Conservation (phyloP, 2,113 vertebrate genomes). For the Pseudorasbora parva region DNA sequence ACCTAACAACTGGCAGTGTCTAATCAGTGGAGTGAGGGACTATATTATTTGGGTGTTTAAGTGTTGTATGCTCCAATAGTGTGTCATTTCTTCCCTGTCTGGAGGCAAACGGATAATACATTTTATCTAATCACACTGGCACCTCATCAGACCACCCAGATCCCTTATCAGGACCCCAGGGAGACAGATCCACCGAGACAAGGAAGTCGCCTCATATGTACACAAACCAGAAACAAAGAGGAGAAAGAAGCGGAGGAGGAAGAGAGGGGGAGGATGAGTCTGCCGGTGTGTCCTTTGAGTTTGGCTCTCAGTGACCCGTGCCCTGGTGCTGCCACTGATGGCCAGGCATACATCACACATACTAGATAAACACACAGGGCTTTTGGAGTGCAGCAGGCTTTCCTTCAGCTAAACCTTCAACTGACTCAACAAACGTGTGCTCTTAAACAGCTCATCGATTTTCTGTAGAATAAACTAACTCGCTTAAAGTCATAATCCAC, state of each 20-base stretch:
- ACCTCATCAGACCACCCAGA: constrained; percentile 65
- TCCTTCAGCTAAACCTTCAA: neutral
- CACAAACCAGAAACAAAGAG: constrained; percentile 49
- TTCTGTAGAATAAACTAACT: constrained; percentile 51
- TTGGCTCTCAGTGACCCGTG: constrained; percentile 55
- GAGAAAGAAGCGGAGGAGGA: constrained; percentile 45
- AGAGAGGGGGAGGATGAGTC: constrained; percentile 45
- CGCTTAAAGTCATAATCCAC: constrained; percentile 20
- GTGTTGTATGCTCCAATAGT: constrained; percentile 68
- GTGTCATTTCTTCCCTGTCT: constrained; percentile 26
- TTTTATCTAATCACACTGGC: constrained; percentile 66
- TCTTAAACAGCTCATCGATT: constrained; percentile 61
- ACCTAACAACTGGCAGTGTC: neutral
- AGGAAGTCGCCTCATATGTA: constrained; percentile 39
- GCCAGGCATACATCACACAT: constrained; percentile 65
- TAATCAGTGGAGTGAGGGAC: neutral
- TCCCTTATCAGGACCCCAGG: constrained; percentile 62
- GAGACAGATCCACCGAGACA: constrained; percentile 21
- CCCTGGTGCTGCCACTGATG: constrained; percentile 64
- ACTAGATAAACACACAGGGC: constrained; percentile 50
- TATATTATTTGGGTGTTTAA: constrained; percentile 62
- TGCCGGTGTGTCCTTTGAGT: constrained; percentile 53
- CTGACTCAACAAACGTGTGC: constrained; percentile 34
- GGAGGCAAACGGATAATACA: constrained; percentile 62
- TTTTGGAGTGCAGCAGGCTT: neutral